phyloP scores from a whole-genome alignment of 2,888 invertebrate species.

The Ophion slaviceki region DNA sequence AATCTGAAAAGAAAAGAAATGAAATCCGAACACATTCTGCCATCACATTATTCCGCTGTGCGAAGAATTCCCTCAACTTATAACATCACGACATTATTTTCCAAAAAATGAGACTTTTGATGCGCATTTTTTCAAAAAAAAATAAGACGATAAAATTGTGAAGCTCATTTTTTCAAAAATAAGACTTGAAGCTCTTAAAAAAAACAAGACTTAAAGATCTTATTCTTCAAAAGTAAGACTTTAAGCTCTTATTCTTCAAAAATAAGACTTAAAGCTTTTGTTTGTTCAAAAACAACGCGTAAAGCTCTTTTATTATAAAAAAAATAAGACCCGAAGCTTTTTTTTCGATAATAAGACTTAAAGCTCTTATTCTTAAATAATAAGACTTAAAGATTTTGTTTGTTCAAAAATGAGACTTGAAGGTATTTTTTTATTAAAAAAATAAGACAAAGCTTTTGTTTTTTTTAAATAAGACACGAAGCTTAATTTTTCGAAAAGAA shows the following conservation, averaged over 20 bases:
- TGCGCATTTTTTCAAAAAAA: conserved; percentile 33
- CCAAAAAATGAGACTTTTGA: neutral
- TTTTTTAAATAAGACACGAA: too few species aligned
- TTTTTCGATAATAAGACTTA: neutral
- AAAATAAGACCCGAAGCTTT: neutral
- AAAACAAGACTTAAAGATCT: too few species aligned
- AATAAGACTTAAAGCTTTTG: conserved; percentile 25
- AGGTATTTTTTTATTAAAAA: too few species aligned
- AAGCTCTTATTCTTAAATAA: conserved; percentile 20
- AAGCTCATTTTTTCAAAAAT: neutral
- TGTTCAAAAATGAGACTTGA: too few species aligned
- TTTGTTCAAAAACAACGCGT: neutral
- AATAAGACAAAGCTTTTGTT: too few species aligned
- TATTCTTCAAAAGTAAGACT: too few species aligned
- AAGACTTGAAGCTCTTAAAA: too few species aligned
- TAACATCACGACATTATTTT: neutral
- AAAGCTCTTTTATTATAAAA: neutral
- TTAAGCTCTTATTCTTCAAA: too few species aligned
- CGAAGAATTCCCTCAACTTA: neutral
- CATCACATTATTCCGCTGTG: conserved; percentile 4
- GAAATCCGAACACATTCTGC: neutral
- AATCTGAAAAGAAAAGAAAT: conserved; percentile 23
- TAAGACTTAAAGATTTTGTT: neutral
- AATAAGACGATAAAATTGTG: neutral
- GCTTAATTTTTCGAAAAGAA: too few species aligned